Evolutionary conservation across 2,888 invertebrate genomes (phyloP).

Genomic region (Drosophila paracracens): DNA sequence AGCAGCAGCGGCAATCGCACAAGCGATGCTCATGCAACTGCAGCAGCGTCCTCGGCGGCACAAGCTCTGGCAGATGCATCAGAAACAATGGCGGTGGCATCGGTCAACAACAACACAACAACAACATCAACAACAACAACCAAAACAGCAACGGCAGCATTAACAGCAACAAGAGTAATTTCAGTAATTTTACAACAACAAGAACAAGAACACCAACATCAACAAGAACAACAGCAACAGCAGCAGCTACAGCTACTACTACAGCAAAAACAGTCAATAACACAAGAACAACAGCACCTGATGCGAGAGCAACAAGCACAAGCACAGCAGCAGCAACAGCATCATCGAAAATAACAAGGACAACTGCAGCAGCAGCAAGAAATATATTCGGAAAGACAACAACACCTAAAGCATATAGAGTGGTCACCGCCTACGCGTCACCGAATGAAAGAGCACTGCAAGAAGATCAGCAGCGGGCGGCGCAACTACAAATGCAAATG

Average conservation of each 20-base stretch:
- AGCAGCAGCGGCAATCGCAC: slow-evolving; percentile 9
- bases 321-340: slow-evolving; percentile 30
- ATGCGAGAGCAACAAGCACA: slow-evolving; percentile 4
- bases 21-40: slow-evolving; percentile 23
- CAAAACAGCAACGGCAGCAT: slow-evolving; percentile 30
- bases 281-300: slow-evolving; percentile 5
- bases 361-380: neutral
- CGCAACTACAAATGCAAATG: slow-evolving; percentile 12
- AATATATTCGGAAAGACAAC: slow-evolving; percentile 7
- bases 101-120: slow-evolving; percentile 27
- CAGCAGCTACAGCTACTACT: neutral
- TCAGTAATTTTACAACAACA: slow-evolving; percentile 26
- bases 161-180: slow-evolving; percentile 27
- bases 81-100: slow-evolving; percentile 21
- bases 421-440: slow-evolving; percentile 6
- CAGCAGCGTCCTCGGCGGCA: slow-evolving; percentile 25
- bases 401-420: slow-evolving; percentile 10
- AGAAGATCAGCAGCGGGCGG: slow-evolving; percentile 4
- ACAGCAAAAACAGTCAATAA: slow-evolving; percentile 13
- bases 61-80: slow-evolving; percentile 22
- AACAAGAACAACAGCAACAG: slow-evolving; percentile 8
- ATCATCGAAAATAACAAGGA: slow-evolving; percentile 5
- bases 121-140: slow-evolving; percentile 33
- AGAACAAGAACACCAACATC: slow-evolving; percentile 2
- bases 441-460: neutral